A percentile compares a stretch with the other conserved stretches of the same genome.
These are phyloP conservation scores for Didymodactylos carnosus DNA, from an alignment of 2,888 invertebrate genomes.

Conservation along the genomic window DNA sequence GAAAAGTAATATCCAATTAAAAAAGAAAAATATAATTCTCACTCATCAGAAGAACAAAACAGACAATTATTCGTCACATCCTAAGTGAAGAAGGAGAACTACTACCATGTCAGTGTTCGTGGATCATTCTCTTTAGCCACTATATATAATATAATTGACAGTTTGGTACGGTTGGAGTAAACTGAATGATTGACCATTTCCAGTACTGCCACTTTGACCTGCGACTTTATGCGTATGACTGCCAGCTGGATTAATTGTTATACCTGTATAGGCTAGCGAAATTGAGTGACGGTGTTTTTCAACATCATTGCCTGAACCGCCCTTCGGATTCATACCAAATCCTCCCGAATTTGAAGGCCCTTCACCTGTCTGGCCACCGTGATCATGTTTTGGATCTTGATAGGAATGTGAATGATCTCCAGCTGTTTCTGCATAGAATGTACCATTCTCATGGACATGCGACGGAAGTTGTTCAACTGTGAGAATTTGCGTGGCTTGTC, in stretches of 20 bases:
- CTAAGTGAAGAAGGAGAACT: no score
- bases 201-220: not conserved
- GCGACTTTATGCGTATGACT: not conserved
- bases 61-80: no score
- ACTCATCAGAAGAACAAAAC: no score
- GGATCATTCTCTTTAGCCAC: not conserved
- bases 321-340: not conserved
- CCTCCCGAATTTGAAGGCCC: no score
- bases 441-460: not conserved
- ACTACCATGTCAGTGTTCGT: no score
- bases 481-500: not conserved
- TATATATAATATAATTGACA: not conserved
- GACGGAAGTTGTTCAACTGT: not conserved
- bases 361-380: not conserved
- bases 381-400: not conserved
- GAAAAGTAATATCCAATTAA: no score
- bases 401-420: not conserved
- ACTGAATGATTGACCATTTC: not conserved
- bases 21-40: no score
- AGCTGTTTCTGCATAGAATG: not conserved
- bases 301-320: not conserved
- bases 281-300: not conserved
- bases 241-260: not conserved
- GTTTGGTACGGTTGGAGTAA: not conserved
- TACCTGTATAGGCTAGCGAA: not conserved